Evolutionary conservation across 2,888 invertebrate genomes (phyloP), one percentile per base, ranked within the genome.

Genomic region (Allacma fusca): DNA sequence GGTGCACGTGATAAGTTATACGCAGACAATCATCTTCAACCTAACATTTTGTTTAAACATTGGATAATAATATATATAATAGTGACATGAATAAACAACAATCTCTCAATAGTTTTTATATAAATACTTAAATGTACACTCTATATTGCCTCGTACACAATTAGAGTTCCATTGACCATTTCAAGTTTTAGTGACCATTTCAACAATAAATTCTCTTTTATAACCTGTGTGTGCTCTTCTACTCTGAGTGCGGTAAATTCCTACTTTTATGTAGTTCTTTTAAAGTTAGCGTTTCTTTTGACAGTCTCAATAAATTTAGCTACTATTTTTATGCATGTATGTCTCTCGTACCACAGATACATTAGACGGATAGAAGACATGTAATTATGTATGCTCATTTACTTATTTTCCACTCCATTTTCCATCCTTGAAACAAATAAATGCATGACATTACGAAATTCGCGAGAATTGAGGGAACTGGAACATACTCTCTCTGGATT

Each of bases 341-440:
- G 68, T 43, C 68, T 62, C 62, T 34, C 62, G 62, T 59, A 73
- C 73, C 73, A 73, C 73, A 73, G 73, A 59, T 73, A 73, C 29
- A 57, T 73, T 12, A 59, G 73, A 73, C 73, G 73, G 73, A 73
- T 34, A 73, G 73, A 59, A 73, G 73, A 57, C 71, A 29, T 70
- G 62, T 62, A 62, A 19, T 12, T 19, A 62, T 62, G 26, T 50
- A 50, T 50, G 50, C 16, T 19, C n/a, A 12, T 50, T 50, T 50
- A 12, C 50, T 16, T 50, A 12, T 50, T n/a, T 50, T 50, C 1
- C n/a, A 21, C 21, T 67, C 75, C 75, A 57, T 24, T 59, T 57
- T 75, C 23, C 34, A 44, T 34, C 67, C 44, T 75, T 44, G 57
- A 57, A 65, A 50, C 50, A 50, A 50, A 50, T 50, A 50, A 50